These are phyloP conservation scores for Columba livia DNA, from an alignment of 2,113 vertebrate species.

Conservation along the genomic window DNA sequence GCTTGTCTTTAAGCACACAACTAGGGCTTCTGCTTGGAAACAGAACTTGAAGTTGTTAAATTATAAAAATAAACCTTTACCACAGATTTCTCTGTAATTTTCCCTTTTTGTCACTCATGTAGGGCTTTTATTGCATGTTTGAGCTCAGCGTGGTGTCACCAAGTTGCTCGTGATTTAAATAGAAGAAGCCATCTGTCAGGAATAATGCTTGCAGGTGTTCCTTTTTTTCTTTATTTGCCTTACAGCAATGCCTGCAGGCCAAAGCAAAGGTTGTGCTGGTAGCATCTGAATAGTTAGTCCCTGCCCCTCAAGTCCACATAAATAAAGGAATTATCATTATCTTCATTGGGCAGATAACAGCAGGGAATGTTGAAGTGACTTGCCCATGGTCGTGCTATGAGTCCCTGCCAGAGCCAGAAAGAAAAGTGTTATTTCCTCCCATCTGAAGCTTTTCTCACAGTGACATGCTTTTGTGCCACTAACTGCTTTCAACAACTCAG, in stretches of 20 bases:
- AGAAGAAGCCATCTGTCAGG: not conserved
- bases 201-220: constrained; percentile 43
- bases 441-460: not conserved
- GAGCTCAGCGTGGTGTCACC: not conserved
- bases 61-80: not conserved
- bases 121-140: not conserved
- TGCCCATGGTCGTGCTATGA: not conserved
- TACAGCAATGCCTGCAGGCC: constrained; percentile 43
- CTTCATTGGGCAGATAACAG: constrained; percentile 21
- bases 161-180: constrained; percentile 36
- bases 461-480: not conserved
- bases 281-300: constrained; percentile 1
- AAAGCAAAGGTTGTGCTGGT: constrained; percentile 35
- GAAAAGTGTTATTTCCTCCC: not conserved
- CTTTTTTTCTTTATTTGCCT: constrained; percentile 57
- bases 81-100: not conserved
- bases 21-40: not conserved
- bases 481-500: not conserved
- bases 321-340: constrained; percentile 26
- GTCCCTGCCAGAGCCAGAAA: not conserved
- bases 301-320: constrained; percentile 8
- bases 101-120: not conserved
- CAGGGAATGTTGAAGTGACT: not conserved
- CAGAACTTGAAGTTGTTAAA: not conserved
- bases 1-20: not conserved